phyloP scores from a whole-genome alignment of 1,140 invertebrate genomes.

The Nymphalis io region DNA sequence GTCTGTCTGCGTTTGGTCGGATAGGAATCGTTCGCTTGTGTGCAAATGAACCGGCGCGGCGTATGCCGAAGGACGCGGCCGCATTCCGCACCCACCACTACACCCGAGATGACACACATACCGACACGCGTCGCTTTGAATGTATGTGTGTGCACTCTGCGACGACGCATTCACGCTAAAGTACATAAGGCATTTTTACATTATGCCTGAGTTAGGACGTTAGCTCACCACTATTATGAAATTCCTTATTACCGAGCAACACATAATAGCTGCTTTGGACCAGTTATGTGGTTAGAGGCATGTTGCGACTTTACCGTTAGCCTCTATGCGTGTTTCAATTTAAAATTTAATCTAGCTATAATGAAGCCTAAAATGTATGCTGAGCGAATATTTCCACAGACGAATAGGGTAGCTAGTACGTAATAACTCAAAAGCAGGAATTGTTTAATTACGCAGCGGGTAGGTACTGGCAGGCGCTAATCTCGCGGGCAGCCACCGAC shows the following conservation, averaged over 20 bases:
- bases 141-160: conserved; percentile 47
- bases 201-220: conserved; percentile 39
- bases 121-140: conserved; percentile 46
- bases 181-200: conserved; percentile 61
- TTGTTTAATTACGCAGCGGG: conserved; percentile 67
- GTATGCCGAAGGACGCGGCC: conserved; percentile 73
- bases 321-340: conserved; percentile 40
- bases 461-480: conserved; percentile 55
- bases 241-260: conserved; percentile 50
- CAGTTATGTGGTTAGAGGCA: conserved; percentile 38
- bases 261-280: conserved; percentile 36
- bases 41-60: conserved; percentile 71
- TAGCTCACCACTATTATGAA: conserved; percentile 49
- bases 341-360: conserved; percentile 39
- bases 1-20: conserved; percentile 56
- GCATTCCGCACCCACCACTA: conserved; percentile 71
- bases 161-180: conserved; percentile 53
- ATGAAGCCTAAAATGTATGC: conserved; percentile 28
- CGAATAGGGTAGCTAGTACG: conserved; percentile 36
- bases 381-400: conserved; percentile 20
- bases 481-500: conserved; percentile 61
- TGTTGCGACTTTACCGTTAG: conserved; percentile 29
- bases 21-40: conserved; percentile 55
- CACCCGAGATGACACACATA: conserved; percentile 70
- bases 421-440: conserved; percentile 58